A percentile compares a stretch with the other conserved stretches of the same genome.
Evolutionary conservation across 2,113 vertebrate species (phyloP).

Genomic region (Maccullochella peelii): DNA sequence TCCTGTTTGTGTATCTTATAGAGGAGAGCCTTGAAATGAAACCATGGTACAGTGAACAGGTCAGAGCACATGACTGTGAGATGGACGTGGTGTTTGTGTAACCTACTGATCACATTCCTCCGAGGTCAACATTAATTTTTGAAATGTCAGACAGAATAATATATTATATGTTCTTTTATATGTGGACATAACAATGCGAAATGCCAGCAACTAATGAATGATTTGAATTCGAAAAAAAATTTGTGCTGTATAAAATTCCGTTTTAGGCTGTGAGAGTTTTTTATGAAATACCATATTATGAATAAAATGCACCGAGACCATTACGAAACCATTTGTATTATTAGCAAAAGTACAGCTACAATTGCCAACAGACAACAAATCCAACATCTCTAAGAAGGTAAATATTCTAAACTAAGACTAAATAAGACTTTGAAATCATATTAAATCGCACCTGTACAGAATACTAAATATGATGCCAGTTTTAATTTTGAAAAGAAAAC

Average conservation of each 20-base stretch:
- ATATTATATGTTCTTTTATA: constrained; percentile 9
- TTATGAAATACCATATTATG: constrained; percentile 21
- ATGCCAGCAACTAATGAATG: not conserved
- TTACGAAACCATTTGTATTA: not conserved
- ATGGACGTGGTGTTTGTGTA: constrained; percentile 52
- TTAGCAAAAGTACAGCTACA: constrained; percentile 1
- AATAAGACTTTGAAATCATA: not conserved
- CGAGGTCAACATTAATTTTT: constrained; percentile 50
- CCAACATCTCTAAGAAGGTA: not conserved
- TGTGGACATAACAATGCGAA: not conserved
- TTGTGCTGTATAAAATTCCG: not conserved
- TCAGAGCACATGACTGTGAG: constrained; percentile 56
- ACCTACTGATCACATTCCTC: constrained; percentile 56
- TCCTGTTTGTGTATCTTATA: constrained; percentile 4
- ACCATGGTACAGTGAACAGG: constrained; percentile 36
- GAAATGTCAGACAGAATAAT: constrained; percentile 46
- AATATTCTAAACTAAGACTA: constrained; percentile 11
- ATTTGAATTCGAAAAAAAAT: constrained; percentile 16
- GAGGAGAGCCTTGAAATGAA: constrained; percentile 21
- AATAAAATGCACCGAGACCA: not conserved
- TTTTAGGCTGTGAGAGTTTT: not conserved
- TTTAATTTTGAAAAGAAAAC: constrained; percentile 22
- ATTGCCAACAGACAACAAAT: constrained; percentile 13
- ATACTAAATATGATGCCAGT: not conserved
- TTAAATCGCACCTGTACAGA: not conserved